Percentiles rank a stretch among this genome's conserved stretches.
These are phyloP conservation scores for Drosophila prosaltans DNA, from an alignment of 1,140 invertebrate genomes.

Conservation along the genomic window DNA sequence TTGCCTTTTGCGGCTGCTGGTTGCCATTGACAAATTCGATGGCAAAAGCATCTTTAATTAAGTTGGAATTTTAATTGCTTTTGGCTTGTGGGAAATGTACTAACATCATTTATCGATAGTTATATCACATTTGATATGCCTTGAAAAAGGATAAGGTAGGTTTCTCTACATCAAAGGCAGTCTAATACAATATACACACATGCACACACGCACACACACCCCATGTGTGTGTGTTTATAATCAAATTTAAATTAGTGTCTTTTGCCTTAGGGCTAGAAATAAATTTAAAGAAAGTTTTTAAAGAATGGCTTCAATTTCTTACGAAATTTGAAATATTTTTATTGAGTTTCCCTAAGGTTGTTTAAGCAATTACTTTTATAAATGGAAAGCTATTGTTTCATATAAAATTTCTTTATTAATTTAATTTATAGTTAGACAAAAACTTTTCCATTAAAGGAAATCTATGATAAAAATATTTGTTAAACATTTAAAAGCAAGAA, in stretches of 20 bases:
- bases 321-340: background rate
- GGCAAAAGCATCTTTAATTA: constrained; percentile 64
- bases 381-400: too few species aligned
- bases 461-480: too few species aligned
- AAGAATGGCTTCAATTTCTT: background rate
- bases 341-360: too few species aligned
- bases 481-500: too few species aligned
- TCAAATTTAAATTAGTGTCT: constrained; percentile 20
- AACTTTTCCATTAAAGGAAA: too few species aligned
- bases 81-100: constrained; percentile 50
- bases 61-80: constrained; percentile 73
- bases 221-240: background rate
- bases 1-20: constrained; percentile 69
- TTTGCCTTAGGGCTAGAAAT: background rate
- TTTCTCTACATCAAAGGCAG: constrained; percentile 68
- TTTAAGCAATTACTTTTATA: too few species aligned
- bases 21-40: constrained; percentile 74
- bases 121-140: constrained; percentile 69
- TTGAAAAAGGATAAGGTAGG: constrained; percentile 9
- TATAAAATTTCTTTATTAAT: too few species aligned
- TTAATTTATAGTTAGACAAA: too few species aligned
- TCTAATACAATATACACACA: background rate
- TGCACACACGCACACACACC: background rate
- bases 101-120: constrained; percentile 75
- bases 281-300: background rate